Conservation (phyloP, 2,113 vertebrate genomes). For the Abramis brama region DNA sequence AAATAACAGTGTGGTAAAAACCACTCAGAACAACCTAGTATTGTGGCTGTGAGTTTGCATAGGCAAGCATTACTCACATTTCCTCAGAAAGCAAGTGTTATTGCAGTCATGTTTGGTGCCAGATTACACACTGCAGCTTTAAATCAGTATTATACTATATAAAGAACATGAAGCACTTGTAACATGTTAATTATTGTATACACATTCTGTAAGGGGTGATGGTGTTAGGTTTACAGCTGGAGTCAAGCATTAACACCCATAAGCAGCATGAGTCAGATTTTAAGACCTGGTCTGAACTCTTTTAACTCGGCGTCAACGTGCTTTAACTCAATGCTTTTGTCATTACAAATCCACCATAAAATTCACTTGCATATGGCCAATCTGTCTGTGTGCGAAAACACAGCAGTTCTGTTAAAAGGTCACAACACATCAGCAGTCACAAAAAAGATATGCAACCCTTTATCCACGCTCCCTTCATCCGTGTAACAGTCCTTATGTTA, state of each 20-base stretch:
- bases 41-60: not conserved
- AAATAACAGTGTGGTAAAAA: no score
- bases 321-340: slow-evolving; percentile 54
- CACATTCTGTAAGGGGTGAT: not conserved
- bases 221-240: slow-evolving; percentile 3
- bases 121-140: not conserved
- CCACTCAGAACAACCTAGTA: not conserved
- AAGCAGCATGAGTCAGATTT: slow-evolving; percentile 1
- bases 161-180: not conserved
- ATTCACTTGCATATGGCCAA: slow-evolving; percentile 55
- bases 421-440: slow-evolving; percentile 65
- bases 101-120: not conserved
- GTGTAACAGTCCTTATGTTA: slow-evolving; percentile 72
- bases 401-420: slow-evolving; percentile 64
- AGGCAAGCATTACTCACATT: not conserved
- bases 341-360: slow-evolving; percentile 65
- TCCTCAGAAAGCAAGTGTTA: not conserved
- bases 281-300: not conserved
- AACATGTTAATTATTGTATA: not conserved
- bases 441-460: slow-evolving; percentile 69
- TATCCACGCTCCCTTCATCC: slow-evolving; percentile 67
- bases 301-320: not conserved
- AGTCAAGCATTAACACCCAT: slow-evolving; percentile 16
- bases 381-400: slow-evolving; percentile 60
- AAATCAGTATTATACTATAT: not conserved